Evolutionary conservation across 2,113 vertebrate species (phyloP).

Genomic region (Acinonyx jubatus): DNA sequence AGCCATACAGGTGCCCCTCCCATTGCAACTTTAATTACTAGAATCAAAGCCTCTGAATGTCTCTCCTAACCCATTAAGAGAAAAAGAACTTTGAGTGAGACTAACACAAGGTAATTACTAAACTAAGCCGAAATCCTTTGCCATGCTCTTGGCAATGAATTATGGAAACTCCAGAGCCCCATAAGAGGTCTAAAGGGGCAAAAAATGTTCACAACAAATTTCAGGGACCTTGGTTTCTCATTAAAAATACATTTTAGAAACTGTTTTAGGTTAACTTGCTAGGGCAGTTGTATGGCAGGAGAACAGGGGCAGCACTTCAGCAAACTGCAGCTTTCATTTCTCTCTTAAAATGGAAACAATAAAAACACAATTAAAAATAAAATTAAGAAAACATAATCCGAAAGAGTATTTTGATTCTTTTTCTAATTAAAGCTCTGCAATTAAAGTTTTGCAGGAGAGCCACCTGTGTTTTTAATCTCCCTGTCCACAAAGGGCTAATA

Average conservation of each 20-base stretch:
- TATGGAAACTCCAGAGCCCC: constrained; percentile 31
- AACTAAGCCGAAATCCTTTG: constrained; percentile 5
- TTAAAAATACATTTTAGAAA: constrained; percentile 68
- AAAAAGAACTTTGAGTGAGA: constrained; percentile 52
- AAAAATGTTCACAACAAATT: neutral
- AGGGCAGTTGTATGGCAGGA: neutral
- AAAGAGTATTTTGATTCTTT: constrained; percentile 27
- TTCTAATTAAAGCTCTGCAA: constrained; percentile 44
- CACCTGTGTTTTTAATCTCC: neutral
- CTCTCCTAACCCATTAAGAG: constrained; percentile 42
- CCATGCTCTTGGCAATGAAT: neutral
- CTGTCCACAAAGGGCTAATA: neutral
- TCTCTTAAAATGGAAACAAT: constrained; percentile 41
- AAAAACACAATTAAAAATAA: constrained; percentile 40
- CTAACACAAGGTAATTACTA: neutral
- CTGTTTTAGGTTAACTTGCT: constrained; percentile 39
- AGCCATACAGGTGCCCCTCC: neutral
- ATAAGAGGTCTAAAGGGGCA: constrained; percentile 25
- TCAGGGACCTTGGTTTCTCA: neutral
- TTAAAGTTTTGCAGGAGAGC: neutral
- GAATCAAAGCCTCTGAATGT: constrained; percentile 53
- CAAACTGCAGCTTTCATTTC: constrained; percentile 6
- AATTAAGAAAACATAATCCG: constrained; percentile 40
- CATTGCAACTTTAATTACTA: constrained; percentile 39
- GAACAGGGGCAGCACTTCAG: neutral